Evolutionary conservation across 2,888 invertebrate species (phyloP).

Genomic region (Chaetogeoica ovagalla): DNA sequence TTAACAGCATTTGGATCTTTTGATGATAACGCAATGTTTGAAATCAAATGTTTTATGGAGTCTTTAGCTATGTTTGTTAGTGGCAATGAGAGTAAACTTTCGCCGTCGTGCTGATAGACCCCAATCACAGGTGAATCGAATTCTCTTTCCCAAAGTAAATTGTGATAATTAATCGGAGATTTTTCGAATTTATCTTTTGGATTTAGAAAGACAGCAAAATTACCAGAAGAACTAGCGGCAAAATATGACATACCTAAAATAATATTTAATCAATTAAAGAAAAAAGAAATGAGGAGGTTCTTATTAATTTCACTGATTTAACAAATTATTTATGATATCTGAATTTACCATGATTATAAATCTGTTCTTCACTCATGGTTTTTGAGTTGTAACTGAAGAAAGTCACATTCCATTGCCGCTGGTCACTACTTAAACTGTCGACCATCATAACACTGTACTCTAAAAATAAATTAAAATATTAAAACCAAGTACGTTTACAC

Average conservation of each 20-base stretch:
- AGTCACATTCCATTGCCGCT: slow-evolving; percentile 92
- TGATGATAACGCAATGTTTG: slow-evolving; percentile 33
- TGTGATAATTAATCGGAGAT: slow-evolving; percentile 63
- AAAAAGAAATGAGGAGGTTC: not conserved
- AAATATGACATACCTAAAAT: slow-evolving; percentile 80
- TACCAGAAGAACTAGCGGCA: slow-evolving; percentile 85
- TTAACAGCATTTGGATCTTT: slow-evolving; percentile 45
- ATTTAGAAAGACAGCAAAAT: slow-evolving; percentile 80
- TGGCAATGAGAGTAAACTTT: slow-evolving; percentile 80
- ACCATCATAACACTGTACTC: slow-evolving; percentile 95
- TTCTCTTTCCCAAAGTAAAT: slow-evolving; percentile 83
- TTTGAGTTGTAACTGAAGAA: slow-evolving; percentile 91
- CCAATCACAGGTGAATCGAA: slow-evolving; percentile 89
- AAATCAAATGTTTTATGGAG: slow-evolving; percentile 64
- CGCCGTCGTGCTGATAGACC: slow-evolving; percentile 76
- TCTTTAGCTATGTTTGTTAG: slow-evolving; percentile 88
- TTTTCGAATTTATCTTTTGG: slow-evolving; percentile 39
- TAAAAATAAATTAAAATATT: slow-evolving; percentile 26
- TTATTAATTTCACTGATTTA: slow-evolving; percentile 7
- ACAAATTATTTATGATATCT: slow-evolving; percentile 9
- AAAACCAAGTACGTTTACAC: slow-evolving; percentile 1
- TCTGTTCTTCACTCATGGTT: slow-evolving; percentile 76
- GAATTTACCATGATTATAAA: slow-evolving; percentile 76
- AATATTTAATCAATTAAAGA: too few relatives aligned
- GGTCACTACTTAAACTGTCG: slow-evolving; percentile 71